These are phyloP conservation scores for Rhopilema esculentum DNA, from an alignment of 30 jellyfish, hydroid and myxozoan genomes.

Conservation along the genomic window DNA sequence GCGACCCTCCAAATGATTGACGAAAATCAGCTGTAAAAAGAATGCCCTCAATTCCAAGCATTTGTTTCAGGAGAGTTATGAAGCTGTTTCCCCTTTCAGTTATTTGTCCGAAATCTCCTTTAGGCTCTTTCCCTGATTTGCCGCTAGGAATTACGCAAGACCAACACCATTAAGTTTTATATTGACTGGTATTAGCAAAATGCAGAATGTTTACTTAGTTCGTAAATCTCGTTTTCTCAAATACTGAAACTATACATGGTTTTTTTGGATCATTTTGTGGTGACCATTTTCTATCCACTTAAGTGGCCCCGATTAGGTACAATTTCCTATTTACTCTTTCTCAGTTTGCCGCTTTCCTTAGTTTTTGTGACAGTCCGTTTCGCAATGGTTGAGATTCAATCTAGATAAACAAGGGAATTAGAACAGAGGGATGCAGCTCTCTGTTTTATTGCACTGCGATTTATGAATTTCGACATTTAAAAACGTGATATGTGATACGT, in stretches of 20 bases:
- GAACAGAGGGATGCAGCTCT: neutral
- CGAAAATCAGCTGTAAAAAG: slow-evolving; percentile 51
- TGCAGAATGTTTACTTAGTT: neutral
- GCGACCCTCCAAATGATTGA: slow-evolving; percentile 29
- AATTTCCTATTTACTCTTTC: neutral
- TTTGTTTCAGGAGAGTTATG: neutral
- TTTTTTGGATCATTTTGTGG: neutral
- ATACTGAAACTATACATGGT: neutral
- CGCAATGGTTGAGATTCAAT: neutral
- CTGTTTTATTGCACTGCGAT: neutral
- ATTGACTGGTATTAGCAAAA: no score
- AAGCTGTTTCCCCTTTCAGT: neutral
- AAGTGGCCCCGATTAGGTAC: neutral
- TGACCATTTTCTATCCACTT: neutral
- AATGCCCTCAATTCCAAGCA: neutral
- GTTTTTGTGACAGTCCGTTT: neutral
- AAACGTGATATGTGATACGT: neutral
- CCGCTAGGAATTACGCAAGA: no score
- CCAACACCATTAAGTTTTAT: no score
- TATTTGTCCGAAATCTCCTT: no score
- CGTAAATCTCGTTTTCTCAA: neutral
- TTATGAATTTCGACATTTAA: neutral
- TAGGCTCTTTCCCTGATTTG: neutral
- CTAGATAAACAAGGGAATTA: neutral
- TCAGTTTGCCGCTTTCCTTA: neutral